Base-by-base conservation (phyloP, 2,888 invertebrate genomes). In the Limulus polyphemus region DNA sequence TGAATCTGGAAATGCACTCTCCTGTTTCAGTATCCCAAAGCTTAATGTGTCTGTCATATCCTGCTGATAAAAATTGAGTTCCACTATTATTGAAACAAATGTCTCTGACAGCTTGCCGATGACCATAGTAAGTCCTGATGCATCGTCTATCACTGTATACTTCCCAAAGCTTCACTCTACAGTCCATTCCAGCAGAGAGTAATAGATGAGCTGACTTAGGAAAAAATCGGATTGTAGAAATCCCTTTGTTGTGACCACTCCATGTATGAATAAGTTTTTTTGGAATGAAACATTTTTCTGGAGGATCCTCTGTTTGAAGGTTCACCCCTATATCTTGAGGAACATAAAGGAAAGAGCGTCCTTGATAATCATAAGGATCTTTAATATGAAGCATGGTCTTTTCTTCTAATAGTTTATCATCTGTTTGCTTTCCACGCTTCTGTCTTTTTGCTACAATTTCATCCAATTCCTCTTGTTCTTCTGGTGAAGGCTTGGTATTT, bases 21-120 rank as follows among this genome's bases (percentile, higher is more conserved):
- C 80, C 79, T 0, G 90, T 91, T 80, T 99, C 99, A 0, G 98
- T 98, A 77, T 99, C 98, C 99, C 99, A 99, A 55, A 99, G 79
- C 79, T 99, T 99, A 62, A 98, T 60, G 74, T 90, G 97, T 60
- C 95, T 84, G 79, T 95, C 95, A 78, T 95, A 98, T 0, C 85
- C 87, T 54, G 97, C 95, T 0, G 95, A 95, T 4, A 99, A 78
- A 77, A 99, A 99, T 73, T 90, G 85, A 52, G 85, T 85, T 1
- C 99, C 99, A 52, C 83, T 82, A 75, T 95, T 97, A 76, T 97
- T 95, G 79, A 99, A 99, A 74, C 89, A 88, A 68, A 95, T 83
- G 74, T 99, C 99, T 61, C 95, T 80, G 11, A 99, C 97, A 1
- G 98, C 98, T 78, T 98, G 94, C 60, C 91, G 82, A 78, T 99